Evolutionary conservation across 2,113 vertebrate species (phyloP), one percentile per base, ranked within the genome.

Genomic region (Colaptes auratus): DNA sequence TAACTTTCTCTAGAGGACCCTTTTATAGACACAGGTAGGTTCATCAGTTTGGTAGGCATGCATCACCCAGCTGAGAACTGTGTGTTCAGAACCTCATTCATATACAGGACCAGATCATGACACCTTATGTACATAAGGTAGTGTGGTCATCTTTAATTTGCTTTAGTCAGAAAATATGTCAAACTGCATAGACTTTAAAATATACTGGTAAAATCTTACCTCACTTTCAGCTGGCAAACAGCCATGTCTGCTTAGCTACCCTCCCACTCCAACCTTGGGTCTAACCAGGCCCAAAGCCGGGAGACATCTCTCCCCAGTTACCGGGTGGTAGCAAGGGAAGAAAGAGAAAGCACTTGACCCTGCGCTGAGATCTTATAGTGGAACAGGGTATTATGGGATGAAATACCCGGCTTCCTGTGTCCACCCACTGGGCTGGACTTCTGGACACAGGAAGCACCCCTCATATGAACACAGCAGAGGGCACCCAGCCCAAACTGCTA

Each of bases 91-190:
- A 55, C 12, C 23, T 76, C 8, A 15, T 3, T 12, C 17, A 24
- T 27, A 48, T 9, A 39, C 6, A 6, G 30, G 24, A 60, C 9
- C 6, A 61, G 36, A 3, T 9, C 19, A 64, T 19, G 21, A 58
- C 31, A 56, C 2, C 0, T 0, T n/a, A 28, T 36, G 21, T 28
- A 55, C 58, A 11, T 63, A 52, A 87, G 12, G 11, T 55, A 56
- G 25, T 85, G 60, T 5, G 30, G 25, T 16, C 36, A 82, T 8
- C 16, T 67, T 87, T 31, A 58, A 16, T 48, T 28, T 72, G 6
- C 5, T 69, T 91, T 61, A 31, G 44, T 73, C 72, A 90, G 21
- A 6, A 69, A 76, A 76, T 19, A 6, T 65, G 31, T 64, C 36
- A 76, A 89, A 61, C 17, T 42, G 9, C 10, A 33, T 10, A 27